Percentiles rank a stretch among this genome's conserved stretches.
phyloP scores from a whole-genome alignment of 1,140 invertebrate species.

The Alviniconcha marisindica region DNA sequence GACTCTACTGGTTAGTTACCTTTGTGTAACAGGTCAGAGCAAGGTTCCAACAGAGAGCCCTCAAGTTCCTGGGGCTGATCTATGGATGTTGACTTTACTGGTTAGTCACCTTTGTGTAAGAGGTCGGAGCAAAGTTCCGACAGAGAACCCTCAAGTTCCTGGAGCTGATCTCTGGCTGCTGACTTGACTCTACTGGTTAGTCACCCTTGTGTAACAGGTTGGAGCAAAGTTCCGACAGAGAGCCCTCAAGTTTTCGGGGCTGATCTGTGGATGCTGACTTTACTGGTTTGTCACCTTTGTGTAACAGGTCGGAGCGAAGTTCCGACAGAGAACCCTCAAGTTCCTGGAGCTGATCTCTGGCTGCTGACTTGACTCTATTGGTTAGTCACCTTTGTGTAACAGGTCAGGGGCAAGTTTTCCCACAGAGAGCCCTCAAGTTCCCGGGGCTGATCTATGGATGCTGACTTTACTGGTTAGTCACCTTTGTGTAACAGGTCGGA shows the following conservation, averaged over 20 bases:
- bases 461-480: too few relatives aligned
- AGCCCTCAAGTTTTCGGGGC: conserved; percentile 93
- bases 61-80: conserved; percentile 93
- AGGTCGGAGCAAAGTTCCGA: conserved; percentile 77
- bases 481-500: conserved; percentile 64
- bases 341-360: too few relatives aligned
- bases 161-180: conserved; percentile 94
- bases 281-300: too few relatives aligned
- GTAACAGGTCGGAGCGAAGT: too few relatives aligned
- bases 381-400: too few relatives aligned
- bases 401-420: conserved; percentile 51
- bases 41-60: conserved; percentile 83
- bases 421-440: conserved; percentile 91
- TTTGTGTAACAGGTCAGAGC: conserved; percentile 69
- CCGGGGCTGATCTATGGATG: conserved; percentile 97
- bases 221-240: conserved; percentile 81
- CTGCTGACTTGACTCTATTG: too few relatives aligned
- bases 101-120: too few relatives aligned
- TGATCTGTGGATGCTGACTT: conserved; percentile 76
- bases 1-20: too few relatives aligned
- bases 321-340: too few relatives aligned
- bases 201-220: conserved; percentile 55
- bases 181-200: too few relatives aligned
- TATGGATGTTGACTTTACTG: neutral
- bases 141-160: conserved; percentile 94